Percentiles rank a stretch among this genome's conserved stretches.
Conservation (phyloP, 2,888 invertebrate genomes). For the Nemotelus nigrinus region DNA sequence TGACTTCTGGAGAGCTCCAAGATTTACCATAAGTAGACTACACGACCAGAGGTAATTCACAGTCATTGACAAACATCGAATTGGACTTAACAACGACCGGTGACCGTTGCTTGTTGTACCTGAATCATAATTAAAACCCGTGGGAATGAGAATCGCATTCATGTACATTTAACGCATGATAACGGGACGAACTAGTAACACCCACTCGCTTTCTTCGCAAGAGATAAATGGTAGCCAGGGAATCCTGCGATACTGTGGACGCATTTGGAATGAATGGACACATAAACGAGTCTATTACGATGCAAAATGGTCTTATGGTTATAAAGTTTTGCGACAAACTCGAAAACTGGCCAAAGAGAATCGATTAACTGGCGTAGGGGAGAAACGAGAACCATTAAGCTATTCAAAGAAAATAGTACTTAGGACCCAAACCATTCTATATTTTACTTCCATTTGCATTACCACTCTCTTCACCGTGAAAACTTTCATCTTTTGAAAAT, state of each 20-base stretch:
- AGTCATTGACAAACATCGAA: slow-evolving; percentile 47
- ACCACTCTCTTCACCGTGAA: slow-evolving; percentile 1
- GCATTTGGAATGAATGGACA: slow-evolving; percentile 21
- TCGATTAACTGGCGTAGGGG: slow-evolving; percentile 33
- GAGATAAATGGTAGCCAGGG: no score
- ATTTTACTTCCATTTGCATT: not conserved
- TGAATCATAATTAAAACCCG: slow-evolving; percentile 41
- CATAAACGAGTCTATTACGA: slow-evolving; percentile 34
- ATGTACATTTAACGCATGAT: not conserved
- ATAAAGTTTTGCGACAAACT: not conserved
- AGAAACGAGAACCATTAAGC: not conserved
- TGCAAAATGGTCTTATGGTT: not conserved
- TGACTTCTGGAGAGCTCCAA: no score
- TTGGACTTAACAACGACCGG: slow-evolving; percentile 42
- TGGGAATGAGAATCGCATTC: slow-evolving; percentile 33
- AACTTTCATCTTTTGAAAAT: not conserved
- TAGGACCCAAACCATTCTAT: no score
- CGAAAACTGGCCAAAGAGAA: slow-evolving; percentile 5
- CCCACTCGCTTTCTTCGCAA: no score
- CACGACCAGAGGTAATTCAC: slow-evolving; percentile 18
- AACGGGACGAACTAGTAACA: no score
- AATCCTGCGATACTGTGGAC: not conserved
- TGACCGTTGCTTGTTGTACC: not conserved
- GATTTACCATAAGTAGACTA: no score
- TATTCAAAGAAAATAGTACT: no score